A percentile compares a stretch with the other conserved stretches of the same genome.
Conservation (phyloP, 2,797 vertebrate species). For the Iguana delicatissima region DNA sequence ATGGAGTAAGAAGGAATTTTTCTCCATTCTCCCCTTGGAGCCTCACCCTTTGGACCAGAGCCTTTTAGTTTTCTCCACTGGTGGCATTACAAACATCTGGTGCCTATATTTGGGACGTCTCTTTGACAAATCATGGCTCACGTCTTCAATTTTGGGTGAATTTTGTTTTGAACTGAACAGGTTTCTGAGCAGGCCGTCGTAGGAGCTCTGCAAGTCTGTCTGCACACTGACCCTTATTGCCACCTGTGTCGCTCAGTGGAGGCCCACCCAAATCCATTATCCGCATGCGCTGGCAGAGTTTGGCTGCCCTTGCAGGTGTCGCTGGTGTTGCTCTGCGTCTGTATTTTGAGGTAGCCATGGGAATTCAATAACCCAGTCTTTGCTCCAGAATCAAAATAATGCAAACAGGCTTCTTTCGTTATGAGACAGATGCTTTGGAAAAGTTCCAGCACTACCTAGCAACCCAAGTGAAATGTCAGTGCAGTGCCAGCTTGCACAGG, state of each 20-base stretch:
- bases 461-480: background rate
- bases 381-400: background rate
- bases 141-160: too few relatives aligned
- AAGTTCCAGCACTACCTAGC: background rate
- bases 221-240: too few relatives aligned
- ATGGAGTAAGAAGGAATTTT: background rate
- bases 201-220: background rate
- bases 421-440: background rate
- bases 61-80: background rate
- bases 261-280: too few relatives aligned
- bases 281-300: background rate
- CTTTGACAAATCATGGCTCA: background rate
- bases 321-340: too few relatives aligned
- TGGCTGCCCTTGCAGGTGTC: background rate
- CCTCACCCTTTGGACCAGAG: background rate
- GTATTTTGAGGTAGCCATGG: background rate
- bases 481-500: background rate
- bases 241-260: background rate
- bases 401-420: background rate
- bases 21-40: background rate
- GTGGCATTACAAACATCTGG: accelerated
- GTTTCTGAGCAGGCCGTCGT: too few relatives aligned
- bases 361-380: background rate
- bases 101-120: accelerated
- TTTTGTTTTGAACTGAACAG: background rate